phyloP scores from a whole-genome alignment of 2,888 invertebrate genomes.

The Hypolimnas misippus region DNA sequence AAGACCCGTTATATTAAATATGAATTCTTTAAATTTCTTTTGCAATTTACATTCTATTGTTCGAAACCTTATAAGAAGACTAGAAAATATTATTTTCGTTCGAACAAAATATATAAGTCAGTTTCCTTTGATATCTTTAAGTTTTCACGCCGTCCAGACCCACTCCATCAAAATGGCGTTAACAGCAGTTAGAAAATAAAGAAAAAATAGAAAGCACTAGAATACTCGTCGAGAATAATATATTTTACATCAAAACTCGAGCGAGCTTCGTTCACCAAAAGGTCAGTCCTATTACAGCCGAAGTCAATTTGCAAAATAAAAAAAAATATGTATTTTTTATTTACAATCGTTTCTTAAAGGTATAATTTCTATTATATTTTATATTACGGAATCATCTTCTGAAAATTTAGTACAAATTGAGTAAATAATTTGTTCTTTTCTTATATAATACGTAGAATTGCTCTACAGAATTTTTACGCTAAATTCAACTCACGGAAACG shows the following conservation, averaged over 20 bases:
- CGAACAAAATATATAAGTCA: background rate
- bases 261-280: background rate
- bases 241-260: background rate
- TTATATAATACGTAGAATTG: too few species aligned
- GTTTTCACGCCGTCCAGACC: background rate
- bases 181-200: background rate
- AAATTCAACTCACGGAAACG: too few species aligned
- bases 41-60: background rate
- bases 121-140: conserved; percentile 2
- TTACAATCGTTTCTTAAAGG: too few species aligned
- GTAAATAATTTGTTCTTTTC: too few species aligned
- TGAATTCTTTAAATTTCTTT: too few species aligned
- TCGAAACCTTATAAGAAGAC: background rate
- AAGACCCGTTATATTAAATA: too few species aligned
- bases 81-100: background rate
- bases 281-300: background rate
- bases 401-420: too few species aligned
- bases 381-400: too few species aligned
- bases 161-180: background rate
- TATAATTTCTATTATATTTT: too few species aligned
- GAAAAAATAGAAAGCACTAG: background rate
- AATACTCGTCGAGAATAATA: background rate
- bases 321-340: too few species aligned
- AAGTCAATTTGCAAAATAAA: background rate
- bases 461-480: too few species aligned